Conservation (phyloP, 2,113 vertebrate species). For the Pao palembangensis region DNA sequence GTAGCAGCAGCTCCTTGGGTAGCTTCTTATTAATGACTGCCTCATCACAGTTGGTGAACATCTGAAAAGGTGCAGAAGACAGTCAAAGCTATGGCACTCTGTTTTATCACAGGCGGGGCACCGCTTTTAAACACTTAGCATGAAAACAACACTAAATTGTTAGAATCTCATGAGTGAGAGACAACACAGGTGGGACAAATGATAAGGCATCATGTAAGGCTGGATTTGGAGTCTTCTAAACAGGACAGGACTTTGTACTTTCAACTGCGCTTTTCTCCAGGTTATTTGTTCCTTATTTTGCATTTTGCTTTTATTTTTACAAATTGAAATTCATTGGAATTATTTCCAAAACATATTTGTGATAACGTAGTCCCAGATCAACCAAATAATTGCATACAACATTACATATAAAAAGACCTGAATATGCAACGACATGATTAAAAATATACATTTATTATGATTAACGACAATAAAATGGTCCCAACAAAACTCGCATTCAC, state of each 20-base stretch:
- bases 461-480: not conserved
- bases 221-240: slow-evolving; percentile 7
- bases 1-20: slow-evolving; percentile 93
- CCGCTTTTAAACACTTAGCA: slow-evolving; percentile 10
- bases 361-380: no score
- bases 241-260: slow-evolving; percentile 26
- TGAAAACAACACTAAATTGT: slow-evolving; percentile 32
- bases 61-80: slow-evolving; percentile 73
- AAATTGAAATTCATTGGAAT: not conserved
- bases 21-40: slow-evolving; percentile 98
- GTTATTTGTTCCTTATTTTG: not conserved
- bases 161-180: slow-evolving; percentile 27
- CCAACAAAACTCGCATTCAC: not conserved
- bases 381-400: no score
- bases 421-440: no score
- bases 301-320: slow-evolving; percentile 5
- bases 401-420: no score
- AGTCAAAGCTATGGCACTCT: not conserved
- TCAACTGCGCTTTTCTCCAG: not conserved
- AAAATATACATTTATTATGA: no score
- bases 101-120: not conserved
- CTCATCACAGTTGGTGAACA: slow-evolving; percentile 99
- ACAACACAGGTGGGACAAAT: slow-evolving; percentile 1
- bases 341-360: no score
- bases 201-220: slow-evolving; percentile 7